Conservation (phyloP, 1,140 invertebrate species). For the Daktulosphaira vitifoliae region DNA sequence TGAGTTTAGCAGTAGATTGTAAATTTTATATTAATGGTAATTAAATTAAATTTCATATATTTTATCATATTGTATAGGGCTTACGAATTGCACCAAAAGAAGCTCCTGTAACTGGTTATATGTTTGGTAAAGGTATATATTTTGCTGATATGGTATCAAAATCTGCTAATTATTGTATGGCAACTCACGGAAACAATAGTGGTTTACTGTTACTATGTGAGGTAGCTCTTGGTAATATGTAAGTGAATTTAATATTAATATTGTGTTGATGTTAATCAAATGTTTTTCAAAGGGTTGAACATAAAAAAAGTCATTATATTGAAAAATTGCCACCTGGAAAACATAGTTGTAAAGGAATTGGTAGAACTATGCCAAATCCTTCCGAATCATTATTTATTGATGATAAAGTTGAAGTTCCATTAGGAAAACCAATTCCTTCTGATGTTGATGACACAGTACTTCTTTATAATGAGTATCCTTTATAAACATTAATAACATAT, state of each 20-base stretch:
- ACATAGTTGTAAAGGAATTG: conserved; percentile 71
- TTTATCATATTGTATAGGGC: conserved; percentile 52
- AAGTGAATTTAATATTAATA: conserved; percentile 52
- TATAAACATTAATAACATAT: conserved; percentile 38
- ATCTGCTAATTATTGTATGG: conserved; percentile 94
- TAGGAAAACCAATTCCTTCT: conserved; percentile 52
- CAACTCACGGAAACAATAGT: conserved; percentile 56
- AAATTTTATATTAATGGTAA: conserved; percentile 1
- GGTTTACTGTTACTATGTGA: conserved; percentile 88
- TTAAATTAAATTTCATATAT: neutral
- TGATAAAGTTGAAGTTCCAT: conserved; percentile 66
- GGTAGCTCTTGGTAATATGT: conserved; percentile 90
- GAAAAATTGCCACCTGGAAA: conserved; percentile 66
- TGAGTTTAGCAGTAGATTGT: neutral
- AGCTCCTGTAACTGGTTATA: conserved; percentile 90
- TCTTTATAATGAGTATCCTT: conserved; percentile 78
- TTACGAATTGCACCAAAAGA: conserved; percentile 92
- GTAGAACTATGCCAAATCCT: conserved; percentile 64
- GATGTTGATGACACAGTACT: conserved; percentile 48
- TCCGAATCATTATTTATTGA: conserved; percentile 42
- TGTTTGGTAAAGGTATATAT: conserved; percentile 95
- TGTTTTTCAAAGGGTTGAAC: conserved; percentile 19
- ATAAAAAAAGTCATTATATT: conserved; percentile 57
- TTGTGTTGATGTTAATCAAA: conserved; percentile 5
- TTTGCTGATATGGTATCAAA: conserved; percentile 99